phyloP scores from a whole-genome alignment of 1,140 invertebrate species.

The Conus ventricosus region DNA sequence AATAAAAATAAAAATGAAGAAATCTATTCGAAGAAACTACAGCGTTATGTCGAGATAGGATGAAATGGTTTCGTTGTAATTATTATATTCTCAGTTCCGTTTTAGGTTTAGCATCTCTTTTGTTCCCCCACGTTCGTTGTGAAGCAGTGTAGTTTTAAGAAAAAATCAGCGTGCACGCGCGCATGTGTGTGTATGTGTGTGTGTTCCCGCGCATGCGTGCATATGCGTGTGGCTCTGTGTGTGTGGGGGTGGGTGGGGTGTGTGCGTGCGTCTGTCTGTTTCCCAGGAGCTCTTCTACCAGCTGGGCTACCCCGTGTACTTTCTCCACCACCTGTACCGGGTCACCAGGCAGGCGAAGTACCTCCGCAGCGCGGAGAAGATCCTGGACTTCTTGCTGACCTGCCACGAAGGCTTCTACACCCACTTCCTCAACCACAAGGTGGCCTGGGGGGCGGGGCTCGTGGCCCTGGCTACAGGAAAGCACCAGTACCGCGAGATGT shows the following conservation, averaged over 20 bases:
- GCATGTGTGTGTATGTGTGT: not conserved
- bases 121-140: too few species aligned
- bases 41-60: too few species aligned
- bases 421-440: slow-evolving; percentile 51
- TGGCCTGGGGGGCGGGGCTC: slow-evolving; percentile 50
- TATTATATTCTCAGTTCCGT: too few species aligned
- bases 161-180: too few species aligned
- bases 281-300: slow-evolving; percentile 52
- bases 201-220: not conserved
- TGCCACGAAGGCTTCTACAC: slow-evolving; percentile 48
- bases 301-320: slow-evolving; percentile 52
- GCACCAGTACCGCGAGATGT: slow-evolving; percentile 45
- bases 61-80: too few species aligned
- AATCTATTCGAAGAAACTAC: too few species aligned
- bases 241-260: not conserved
- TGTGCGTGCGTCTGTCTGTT: not conserved
- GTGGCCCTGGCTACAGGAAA: slow-evolving; percentile 48
- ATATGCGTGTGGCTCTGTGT: not conserved
- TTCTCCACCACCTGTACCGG: slow-evolving; percentile 49
- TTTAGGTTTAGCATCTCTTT: too few species aligned
- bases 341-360: slow-evolving; percentile 41
- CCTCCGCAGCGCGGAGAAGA: slow-evolving; percentile 39
- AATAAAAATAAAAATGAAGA: too few species aligned
- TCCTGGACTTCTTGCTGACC: slow-evolving; percentile 50
- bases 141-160: too few species aligned